A percentile compares a stretch with the other conserved stretches of the same genome.
Conservation (phyloP, 2,113 vertebrate genomes). For the Turnix velox region DNA sequence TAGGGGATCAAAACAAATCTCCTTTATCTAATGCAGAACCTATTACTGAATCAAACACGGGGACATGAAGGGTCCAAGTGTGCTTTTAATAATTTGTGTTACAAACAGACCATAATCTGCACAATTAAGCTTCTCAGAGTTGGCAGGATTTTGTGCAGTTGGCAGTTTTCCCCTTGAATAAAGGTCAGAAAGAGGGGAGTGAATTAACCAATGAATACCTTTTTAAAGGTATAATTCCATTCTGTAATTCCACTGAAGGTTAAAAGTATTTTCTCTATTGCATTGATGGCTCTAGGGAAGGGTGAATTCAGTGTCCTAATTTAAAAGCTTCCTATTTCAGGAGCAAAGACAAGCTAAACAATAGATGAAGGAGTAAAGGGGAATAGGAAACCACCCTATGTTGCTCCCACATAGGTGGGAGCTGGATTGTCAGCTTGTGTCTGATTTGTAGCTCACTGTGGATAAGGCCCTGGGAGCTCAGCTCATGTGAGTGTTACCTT, state of each 20-base stretch:
- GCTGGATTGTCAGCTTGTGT: neutral
- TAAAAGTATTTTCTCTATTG: neutral
- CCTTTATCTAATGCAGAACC: conserved; percentile 50
- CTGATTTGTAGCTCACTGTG: fast-evolving
- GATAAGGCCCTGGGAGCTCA: neutral
- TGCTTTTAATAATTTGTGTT: conserved; percentile 66
- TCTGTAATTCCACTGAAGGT: neutral
- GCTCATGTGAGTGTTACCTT: neutral
- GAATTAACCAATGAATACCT: neutral
- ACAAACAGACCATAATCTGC: conserved; percentile 63
- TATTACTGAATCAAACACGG: neutral
- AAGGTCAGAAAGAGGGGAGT: conserved; percentile 46
- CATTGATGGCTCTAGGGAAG: neutral
- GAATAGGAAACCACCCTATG: neutral
- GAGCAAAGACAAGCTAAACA: neutral
- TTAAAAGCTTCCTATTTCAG: neutral
- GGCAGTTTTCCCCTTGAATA: conserved; percentile 54
- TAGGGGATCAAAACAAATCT: conserved; percentile 45
- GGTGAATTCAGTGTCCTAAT: neutral
- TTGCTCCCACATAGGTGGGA: fast-evolving
- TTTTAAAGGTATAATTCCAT: conserved; percentile 2
- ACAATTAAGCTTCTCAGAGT: conserved; percentile 59
- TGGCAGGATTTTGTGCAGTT: conserved; percentile 56
- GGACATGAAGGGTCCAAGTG: conserved; percentile 29
- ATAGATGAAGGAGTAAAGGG: neutral